Percentiles rank a stretch among this genome's conserved stretches.
Evolutionary conservation across 2,888 invertebrate species (phyloP).

Genomic region (Palloptera scutellata): DNA sequence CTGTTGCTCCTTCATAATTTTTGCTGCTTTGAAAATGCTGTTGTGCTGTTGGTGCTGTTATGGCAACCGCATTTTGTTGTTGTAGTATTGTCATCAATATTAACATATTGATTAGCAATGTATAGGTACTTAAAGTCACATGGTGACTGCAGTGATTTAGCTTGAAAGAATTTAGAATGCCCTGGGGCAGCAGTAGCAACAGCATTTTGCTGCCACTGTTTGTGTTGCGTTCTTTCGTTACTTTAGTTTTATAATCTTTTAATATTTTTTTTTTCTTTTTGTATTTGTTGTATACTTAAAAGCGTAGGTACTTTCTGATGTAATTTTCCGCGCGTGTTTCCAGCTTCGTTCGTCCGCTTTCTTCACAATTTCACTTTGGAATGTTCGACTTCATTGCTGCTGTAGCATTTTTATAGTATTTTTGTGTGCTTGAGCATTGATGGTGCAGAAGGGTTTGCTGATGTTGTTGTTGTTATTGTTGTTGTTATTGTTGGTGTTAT

Average conservation of each 20-base stretch:
- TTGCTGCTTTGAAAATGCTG: constrained; percentile 26
- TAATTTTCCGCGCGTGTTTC: background rate
- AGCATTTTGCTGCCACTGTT: constrained; percentile 32
- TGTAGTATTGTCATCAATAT: constrained; percentile 38
- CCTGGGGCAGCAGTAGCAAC: constrained; percentile 15
- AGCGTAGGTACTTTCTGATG: background rate
- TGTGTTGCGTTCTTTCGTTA: background rate
- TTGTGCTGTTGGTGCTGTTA: constrained; percentile 32
- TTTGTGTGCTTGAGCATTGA: no score
- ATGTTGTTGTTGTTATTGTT: no score
- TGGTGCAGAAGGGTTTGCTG: no score
- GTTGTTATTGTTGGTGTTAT: no score
- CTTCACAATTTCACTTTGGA: background rate
- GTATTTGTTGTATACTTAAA: background rate
- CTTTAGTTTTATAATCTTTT: background rate
- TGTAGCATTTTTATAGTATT: no score
- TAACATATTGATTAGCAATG: constrained; percentile 51
- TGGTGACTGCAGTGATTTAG: constrained; percentile 17
- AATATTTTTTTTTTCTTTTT: background rate
- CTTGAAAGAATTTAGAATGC: constrained; percentile 30
- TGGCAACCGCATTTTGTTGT: constrained; percentile 41
- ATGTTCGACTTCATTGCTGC: no score
- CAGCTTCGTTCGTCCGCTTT: background rate
- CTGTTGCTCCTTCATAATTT: constrained; percentile 12
- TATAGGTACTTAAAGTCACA: constrained; percentile 21